Evolutionary conservation across 2,113 vertebrate species (phyloP).

Genomic region (Zosterops hypoxanthus): DNA sequence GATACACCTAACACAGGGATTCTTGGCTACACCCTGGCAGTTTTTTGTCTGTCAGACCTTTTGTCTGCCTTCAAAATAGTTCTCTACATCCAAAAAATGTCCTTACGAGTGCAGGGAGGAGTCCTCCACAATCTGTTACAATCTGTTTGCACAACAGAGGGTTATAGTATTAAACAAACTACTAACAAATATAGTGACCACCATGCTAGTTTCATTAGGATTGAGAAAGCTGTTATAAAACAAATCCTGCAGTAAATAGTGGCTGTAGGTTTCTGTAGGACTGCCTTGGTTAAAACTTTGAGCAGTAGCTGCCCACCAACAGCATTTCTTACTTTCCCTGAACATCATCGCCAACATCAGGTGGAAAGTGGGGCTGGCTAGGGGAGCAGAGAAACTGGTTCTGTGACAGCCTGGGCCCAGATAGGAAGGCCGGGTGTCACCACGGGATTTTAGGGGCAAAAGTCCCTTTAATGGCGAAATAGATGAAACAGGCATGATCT

Average conservation of each 20-base stretch:
- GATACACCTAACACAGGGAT: neutral
- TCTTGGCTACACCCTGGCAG: neutral
- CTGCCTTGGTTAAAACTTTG: neutral
- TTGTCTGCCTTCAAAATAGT: neutral
- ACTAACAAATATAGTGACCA: neutral
- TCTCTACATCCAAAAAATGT: neutral
- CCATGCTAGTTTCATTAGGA: neutral
- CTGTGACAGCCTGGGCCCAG: neutral
- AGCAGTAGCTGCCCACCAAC: neutral
- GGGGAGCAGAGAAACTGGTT: neutral
- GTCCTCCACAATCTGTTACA: rapidly evolving
- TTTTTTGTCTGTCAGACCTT: neutral
- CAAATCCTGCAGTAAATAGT: neutral
- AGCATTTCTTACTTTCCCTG: neutral
- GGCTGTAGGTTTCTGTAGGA: neutral
- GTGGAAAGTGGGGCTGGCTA: neutral
- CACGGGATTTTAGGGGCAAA: neutral
- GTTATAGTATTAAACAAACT: neutral
- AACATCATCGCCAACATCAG: neutral
- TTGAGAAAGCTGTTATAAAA: neutral
- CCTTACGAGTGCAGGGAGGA: neutral
- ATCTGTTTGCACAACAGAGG: neutral
- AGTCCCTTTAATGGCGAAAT: neutral
- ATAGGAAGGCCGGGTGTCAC: neutral
- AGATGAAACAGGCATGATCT: neutral